Base-by-base conservation (phyloP, 1,140 invertebrate species). In the Drosophila navojoa region DNA sequence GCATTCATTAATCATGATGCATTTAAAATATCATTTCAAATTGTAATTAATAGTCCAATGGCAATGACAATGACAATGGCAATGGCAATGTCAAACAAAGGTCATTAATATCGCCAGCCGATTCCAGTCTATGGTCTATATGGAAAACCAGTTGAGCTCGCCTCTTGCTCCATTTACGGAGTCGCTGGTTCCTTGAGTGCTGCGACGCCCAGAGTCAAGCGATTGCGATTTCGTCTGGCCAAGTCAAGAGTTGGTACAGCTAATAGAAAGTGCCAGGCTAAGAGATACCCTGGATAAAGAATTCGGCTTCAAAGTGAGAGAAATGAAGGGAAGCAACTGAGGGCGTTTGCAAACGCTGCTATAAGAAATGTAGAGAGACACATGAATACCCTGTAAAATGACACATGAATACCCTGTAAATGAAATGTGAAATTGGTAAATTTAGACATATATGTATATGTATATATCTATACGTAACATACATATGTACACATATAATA, bases 1-100 rank as follows among this genome's bases (percentile, higher is more conserved):
- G 64, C 38, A 13, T 68, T 64, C 63, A 84, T 84, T 84, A 85
- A 84, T 84, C 80, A 84, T 47, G 38, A 19, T 44, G 73, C 80
- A 84, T 76, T 76, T 84, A 69, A 84, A 84, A 77, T 75, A 84
- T 84, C 80, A 59, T 84, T 84, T 84, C 72, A 57, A 53, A 61
- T 25, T 57, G 76, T 84, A 73, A 85, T 80, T 84, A 82, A 82
- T 84, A 84, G 79, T 79, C 50, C 64, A 38, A 50, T 59, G 44
- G 45, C 78, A 38, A 45, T 6, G 40, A 25, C 62, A 69, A n/a
- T 6, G 40, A 25, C 62, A 38, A 25, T 76, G 11, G 10, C 35
- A 38, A 7, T 38, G 35, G 35, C 81, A 84, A 84, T 85, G 80
- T 85, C 80, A 84, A 68, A 45, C 52, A 80, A 77, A 84, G 80